phyloP scores from a whole-genome alignment of 2,797 vertebrate genomes.

The Hydrophis major region DNA sequence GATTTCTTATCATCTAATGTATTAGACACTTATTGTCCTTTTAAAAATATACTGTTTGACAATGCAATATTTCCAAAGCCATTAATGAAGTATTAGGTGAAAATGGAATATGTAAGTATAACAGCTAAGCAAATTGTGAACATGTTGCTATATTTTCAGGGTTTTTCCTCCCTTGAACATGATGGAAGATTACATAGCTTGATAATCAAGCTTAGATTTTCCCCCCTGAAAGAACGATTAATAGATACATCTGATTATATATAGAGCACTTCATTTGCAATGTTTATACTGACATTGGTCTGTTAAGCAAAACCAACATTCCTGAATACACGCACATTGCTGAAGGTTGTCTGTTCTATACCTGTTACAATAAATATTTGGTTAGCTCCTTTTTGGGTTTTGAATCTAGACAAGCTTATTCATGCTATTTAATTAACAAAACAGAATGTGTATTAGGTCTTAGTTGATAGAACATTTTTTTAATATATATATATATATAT shows the following conservation, averaged over 20 bases:
- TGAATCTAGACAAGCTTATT: conserved; percentile 53
- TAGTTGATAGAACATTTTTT: conserved; percentile 48
- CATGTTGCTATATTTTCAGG: background rate
- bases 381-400: conserved; percentile 54
- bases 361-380: conserved; percentile 53
- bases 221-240: background rate
- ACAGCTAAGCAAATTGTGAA: conserved; percentile 18
- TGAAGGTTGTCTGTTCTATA: background rate
- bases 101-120: background rate
- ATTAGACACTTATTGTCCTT: conserved; percentile 29
- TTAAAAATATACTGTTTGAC: conserved; percentile 41
- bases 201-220: conserved; percentile 31
- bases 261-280: conserved; percentile 33
- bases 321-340: background rate
- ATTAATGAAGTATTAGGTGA: conserved; percentile 14
- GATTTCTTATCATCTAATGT: conserved; percentile 31
- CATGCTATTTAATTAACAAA: conserved; percentile 53
- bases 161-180: conserved; percentile 1
- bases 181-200: background rate
- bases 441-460: conserved; percentile 40
- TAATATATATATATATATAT: too few relatives aligned
- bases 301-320: conserved; percentile 22
- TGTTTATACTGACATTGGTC: conserved; percentile 46
- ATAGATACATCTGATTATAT: conserved; percentile 23
- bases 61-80: conserved; percentile 38